Conservation (phyloP, 1,140 invertebrate genomes). For the Halesus radiatus region DNA sequence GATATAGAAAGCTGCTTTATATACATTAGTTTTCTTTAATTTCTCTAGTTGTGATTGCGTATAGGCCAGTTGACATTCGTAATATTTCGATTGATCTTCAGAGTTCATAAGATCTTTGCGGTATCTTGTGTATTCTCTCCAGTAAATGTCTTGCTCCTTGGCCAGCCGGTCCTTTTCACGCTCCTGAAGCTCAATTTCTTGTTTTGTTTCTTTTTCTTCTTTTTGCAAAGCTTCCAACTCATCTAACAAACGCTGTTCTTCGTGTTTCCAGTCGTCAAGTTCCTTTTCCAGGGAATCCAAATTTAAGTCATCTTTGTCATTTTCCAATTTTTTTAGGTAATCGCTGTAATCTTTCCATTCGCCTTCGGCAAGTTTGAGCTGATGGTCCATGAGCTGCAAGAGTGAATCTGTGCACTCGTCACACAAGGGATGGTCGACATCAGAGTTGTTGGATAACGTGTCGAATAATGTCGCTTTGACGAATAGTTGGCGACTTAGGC, state of each 20-base stretch:
- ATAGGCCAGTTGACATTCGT: constrained; percentile 92
- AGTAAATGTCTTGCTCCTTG: constrained; percentile 89
- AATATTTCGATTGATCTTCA: constrained; percentile 92
- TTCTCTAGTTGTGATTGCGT: constrained; percentile 91
- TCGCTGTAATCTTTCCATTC: constrained; percentile 93
- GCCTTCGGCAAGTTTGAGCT: constrained; percentile 87
- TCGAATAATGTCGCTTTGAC: constrained; percentile 89
- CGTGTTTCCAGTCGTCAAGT: constrained; percentile 83
- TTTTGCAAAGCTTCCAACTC: constrained; percentile 84
- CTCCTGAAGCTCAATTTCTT: constrained; percentile 82
- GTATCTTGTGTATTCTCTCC: constrained; percentile 91
- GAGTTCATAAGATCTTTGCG: constrained; percentile 86
- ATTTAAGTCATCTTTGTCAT: constrained; percentile 80
- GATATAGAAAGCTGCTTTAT: constrained; percentile 97
- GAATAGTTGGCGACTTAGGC: constrained; percentile 80
- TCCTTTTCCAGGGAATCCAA: constrained; percentile 84
- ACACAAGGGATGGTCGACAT: constrained; percentile 96
- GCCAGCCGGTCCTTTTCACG: constrained; percentile 82
- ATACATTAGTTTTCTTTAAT: constrained; percentile 92
- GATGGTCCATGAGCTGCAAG: constrained; percentile 91
- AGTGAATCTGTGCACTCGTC: constrained; percentile 97
- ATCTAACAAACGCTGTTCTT: constrained; percentile 81
- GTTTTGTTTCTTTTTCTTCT: constrained; percentile 84
- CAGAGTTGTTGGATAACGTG: constrained; percentile 92
- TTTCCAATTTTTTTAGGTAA: constrained; percentile 83